phyloP scores from a whole-genome alignment of 1,140 invertebrate genomes.

The Ptiloglossa arizonensis region DNA sequence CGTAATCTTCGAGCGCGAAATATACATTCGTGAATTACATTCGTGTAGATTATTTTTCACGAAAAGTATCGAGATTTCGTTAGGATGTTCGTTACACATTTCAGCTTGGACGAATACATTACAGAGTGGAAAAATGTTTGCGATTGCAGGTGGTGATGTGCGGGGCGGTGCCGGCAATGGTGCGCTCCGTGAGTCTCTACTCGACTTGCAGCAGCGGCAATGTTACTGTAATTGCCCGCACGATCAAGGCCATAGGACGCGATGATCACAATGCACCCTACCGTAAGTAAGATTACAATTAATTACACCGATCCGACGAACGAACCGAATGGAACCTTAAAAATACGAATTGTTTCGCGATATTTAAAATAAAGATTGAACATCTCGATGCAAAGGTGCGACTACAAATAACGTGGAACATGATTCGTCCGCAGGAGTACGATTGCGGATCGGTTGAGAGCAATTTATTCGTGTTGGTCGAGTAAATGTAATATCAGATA shows the following conservation, averaged over 20 bases:
- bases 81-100: too few relatives aligned
- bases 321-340: background rate
- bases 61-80: too few relatives aligned
- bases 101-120: too few relatives aligned
- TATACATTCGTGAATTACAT: too few relatives aligned
- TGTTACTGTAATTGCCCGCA: constrained; percentile 80
- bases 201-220: constrained; percentile 83
- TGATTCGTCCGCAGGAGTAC: too few relatives aligned
- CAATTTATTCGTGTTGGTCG: too few relatives aligned
- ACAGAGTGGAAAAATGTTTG: background rate
- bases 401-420: too few relatives aligned
- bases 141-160: constrained; percentile 86
- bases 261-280: constrained; percentile 77
- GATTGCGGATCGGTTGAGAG: too few relatives aligned
- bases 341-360: background rate
- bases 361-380: background rate
- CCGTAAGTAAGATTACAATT: constrained; percentile 74
- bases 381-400: background rate
- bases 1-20: too few relatives aligned
- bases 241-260: constrained; percentile 76
- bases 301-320: background rate
- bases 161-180: constrained; percentile 87
- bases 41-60: too few relatives aligned
- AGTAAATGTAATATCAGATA: background rate
- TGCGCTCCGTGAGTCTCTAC: constrained; percentile 87